Conservation (phyloP, 2,113 vertebrate species). For the Anser cygnoides region DNA sequence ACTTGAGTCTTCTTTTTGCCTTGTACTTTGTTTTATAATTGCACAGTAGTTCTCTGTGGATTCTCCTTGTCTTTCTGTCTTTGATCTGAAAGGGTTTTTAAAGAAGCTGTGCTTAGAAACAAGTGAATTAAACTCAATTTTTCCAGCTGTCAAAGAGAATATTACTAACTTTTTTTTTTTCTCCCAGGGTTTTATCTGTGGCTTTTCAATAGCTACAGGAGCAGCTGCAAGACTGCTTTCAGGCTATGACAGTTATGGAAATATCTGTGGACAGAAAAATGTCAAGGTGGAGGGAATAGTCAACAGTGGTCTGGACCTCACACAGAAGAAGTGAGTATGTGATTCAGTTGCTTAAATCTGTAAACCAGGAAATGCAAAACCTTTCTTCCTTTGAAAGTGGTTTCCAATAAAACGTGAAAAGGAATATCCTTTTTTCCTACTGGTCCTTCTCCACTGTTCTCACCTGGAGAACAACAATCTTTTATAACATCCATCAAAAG, state of each 20-base stretch:
- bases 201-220: constrained; percentile 93
- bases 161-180: constrained; percentile 22
- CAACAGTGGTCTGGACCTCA: constrained; percentile 93
- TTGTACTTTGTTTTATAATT: not conserved
- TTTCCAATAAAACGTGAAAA: not conserved
- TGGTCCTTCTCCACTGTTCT: not conserved
- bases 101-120: not conserved
- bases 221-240: constrained; percentile 91
- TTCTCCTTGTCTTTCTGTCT: not conserved
- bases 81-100: not conserved
- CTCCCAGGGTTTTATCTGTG: constrained; percentile 92
- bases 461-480: not conserved
- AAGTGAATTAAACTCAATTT: constrained; percentile 52
- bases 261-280: constrained; percentile 95
- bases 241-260: constrained; percentile 98
- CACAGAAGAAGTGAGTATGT: constrained; percentile 89
- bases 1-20: not conserved
- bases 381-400: not conserved
- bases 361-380: not conserved
- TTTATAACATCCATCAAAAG: not conserved
- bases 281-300: constrained; percentile 85
- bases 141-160: not conserved
- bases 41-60: constrained; percentile 5
- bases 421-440: not conserved
- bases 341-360: not conserved